phyloP scores from a whole-genome alignment of 2,888 invertebrate species.

The Leptopilina drosophilae region DNA sequence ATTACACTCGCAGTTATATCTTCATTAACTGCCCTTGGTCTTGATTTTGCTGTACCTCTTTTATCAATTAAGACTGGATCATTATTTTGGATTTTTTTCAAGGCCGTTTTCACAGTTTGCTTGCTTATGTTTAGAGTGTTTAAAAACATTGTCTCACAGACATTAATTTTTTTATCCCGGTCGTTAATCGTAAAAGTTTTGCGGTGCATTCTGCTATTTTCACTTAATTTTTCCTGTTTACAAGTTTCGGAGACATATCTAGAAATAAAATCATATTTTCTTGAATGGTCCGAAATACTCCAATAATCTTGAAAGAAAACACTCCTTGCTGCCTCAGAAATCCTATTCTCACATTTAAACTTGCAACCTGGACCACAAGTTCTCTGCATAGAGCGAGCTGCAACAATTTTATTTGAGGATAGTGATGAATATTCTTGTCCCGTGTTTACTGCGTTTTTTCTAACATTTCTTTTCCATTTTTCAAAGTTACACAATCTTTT shows the following conservation, averaged over 20 bases:
- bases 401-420: slow-evolving; percentile 6
- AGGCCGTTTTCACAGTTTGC: slow-evolving; percentile 23
- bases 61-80: slow-evolving; percentile 15
- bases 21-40: not conserved
- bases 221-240: not conserved
- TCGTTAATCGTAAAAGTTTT: not conserved
- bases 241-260: not conserved
- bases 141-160: not conserved
- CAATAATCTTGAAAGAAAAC: slow-evolving; percentile 28
- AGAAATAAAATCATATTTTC: not conserved
- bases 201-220: not conserved
- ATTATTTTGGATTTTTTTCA: slow-evolving; percentile 27
- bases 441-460: slow-evolving; percentile 17
- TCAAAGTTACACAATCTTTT: slow-evolving; percentile 6
- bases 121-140: slow-evolving; percentile 37
- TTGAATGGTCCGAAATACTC: not conserved
- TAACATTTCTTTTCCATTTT: slow-evolving; percentile 40
- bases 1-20: slow-evolving; percentile 14
- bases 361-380: slow-evolving; percentile 41
- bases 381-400: slow-evolving; percentile 22
- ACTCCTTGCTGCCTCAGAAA: not conserved
- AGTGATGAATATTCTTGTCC: slow-evolving; percentile 25
- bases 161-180: not conserved
- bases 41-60: not conserved
- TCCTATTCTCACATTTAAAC: slow-evolving; percentile 39